Percentiles rank a stretch among this genome's conserved stretches.
Conservation (phyloP, 1,140 invertebrate species). For the Apis cerana region DNA sequence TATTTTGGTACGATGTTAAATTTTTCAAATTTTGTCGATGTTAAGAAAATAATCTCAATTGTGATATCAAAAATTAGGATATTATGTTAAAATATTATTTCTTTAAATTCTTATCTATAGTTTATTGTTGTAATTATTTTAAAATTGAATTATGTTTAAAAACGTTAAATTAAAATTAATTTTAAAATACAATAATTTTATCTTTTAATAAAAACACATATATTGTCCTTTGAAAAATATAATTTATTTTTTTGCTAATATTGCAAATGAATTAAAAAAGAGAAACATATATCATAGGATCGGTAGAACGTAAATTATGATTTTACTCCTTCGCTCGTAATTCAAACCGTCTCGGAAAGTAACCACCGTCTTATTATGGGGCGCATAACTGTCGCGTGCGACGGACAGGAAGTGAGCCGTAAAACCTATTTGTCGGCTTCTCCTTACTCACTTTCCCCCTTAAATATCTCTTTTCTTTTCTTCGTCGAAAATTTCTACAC, state of each 20-base stretch:
- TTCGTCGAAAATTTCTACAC: constrained; percentile 17
- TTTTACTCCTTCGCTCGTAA: constrained; percentile 34
- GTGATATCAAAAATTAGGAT: background rate
- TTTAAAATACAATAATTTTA: too few relatives aligned
- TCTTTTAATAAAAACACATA: too few relatives aligned
- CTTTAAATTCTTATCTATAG: background rate
- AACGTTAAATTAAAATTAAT: background rate
- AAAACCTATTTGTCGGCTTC: constrained; percentile 56
- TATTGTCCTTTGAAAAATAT: background rate
- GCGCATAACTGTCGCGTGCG: constrained; percentile 55
- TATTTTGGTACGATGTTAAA: constrained; percentile 13
- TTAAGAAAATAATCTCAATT: constrained; percentile 5
- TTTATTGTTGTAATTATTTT: background rate
- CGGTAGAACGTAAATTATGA: constrained; percentile 4
- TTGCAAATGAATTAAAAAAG: background rate
- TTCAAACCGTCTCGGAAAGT: constrained; percentile 36
- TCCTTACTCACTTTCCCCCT: constrained; percentile 39
- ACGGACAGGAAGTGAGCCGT: constrained; percentile 56
- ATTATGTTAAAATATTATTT: too few relatives aligned
- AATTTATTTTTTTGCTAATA: background rate
- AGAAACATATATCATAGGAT: background rate
- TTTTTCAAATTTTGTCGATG: background rate
- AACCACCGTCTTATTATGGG: constrained; percentile 44
- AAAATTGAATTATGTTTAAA: background rate
- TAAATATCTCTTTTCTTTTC: constrained; percentile 17